Conservation (phyloP, 2,888 invertebrate species). For the Cheilosia scutellata region DNA sequence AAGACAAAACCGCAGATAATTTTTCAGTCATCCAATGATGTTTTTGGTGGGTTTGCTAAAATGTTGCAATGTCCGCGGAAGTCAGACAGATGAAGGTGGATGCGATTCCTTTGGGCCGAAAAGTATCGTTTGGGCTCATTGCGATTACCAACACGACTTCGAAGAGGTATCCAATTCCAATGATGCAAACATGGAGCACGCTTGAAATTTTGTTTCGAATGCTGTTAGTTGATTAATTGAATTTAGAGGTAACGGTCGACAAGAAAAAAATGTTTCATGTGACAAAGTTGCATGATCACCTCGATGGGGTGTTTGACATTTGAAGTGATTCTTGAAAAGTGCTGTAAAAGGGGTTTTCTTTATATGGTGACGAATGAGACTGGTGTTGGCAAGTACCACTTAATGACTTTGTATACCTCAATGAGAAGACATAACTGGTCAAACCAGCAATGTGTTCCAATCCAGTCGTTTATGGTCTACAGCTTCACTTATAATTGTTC, state of each 20-base stretch:
- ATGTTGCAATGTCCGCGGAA: constrained; percentile 26
- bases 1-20: constrained; percentile 46
- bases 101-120: background rate
- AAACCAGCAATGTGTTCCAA: too few species aligned
- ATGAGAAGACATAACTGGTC: too few species aligned
- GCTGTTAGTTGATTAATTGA: constrained; percentile 14
- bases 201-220: background rate
- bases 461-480: too few species aligned
- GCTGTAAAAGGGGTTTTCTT: too few species aligned
- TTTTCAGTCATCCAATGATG: background rate
- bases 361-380: too few species aligned
- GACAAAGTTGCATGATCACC: too few species aligned
- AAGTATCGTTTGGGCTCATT: constrained; percentile 8
- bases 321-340: too few species aligned
- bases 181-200: constrained; percentile 24
- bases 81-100: background rate
- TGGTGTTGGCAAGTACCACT: too few species aligned
- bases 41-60: background rate
- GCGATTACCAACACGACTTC: constrained; percentile 1
- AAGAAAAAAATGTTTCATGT: background rate
- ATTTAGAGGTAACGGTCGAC: background rate
- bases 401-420: too few species aligned
- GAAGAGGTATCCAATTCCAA: constrained; percentile 35
- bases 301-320: too few species aligned
- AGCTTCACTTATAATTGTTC: too few species aligned